Conservation (phyloP, 2,888 invertebrate species). For the Leptinotarsa peninsularis region DNA sequence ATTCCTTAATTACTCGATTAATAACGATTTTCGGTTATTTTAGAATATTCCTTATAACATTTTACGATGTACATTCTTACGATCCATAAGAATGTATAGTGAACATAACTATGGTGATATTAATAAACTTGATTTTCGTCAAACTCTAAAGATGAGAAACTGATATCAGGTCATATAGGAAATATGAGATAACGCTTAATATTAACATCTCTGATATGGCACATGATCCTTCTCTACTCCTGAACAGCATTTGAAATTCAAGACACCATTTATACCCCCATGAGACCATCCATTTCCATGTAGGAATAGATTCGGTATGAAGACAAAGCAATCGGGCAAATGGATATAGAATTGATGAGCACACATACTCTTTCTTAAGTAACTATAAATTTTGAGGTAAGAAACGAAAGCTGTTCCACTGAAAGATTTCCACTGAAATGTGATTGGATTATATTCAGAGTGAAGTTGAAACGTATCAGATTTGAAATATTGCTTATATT, state of each 20-base stretch:
- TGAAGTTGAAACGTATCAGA: not conserved
- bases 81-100: not conserved
- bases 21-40: too few species aligned
- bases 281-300: slow-evolving; percentile 39
- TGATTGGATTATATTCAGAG: not conserved
- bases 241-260: slow-evolving; percentile 5
- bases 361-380: slow-evolving; percentile 32
- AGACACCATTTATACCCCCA: slow-evolving; percentile 14
- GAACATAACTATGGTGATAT: too few species aligned
- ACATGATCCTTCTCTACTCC: not conserved
- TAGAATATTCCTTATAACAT: not conserved
- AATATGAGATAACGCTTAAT: not conserved
- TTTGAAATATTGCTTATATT: not conserved
- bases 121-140: not conserved
- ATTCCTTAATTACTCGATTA: too few species aligned
- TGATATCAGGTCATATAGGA: not conserved
- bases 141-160: not conserved
- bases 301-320: slow-evolving; percentile 19
- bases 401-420: not conserved
- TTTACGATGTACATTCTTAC: not conserved
- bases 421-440: not conserved
- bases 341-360: slow-evolving; percentile 42
- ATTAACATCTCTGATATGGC: slow-evolving; percentile 2
- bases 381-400: slow-evolving; percentile 35
- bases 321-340: slow-evolving; percentile 39